phyloP scores from a whole-genome alignment of 2,888 invertebrate genomes.

The Chironomus tentans region DNA sequence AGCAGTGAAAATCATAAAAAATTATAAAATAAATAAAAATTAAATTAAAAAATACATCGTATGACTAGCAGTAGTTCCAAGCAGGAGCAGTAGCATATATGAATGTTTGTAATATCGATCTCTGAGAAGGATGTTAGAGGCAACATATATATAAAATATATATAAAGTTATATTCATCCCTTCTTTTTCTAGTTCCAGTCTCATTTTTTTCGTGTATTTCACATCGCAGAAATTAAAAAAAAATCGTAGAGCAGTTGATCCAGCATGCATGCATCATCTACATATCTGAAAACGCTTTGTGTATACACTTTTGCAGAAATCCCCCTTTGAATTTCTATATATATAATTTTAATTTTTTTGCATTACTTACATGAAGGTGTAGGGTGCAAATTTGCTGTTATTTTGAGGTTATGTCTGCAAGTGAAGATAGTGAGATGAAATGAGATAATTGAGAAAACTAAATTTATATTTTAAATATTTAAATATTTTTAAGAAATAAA shows the following conservation, averaged over 20 bases:
- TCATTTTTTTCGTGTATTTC: background rate
- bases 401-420: no score
- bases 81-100: background rate
- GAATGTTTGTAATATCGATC: slow-evolving; percentile 5
- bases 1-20: slow-evolving; percentile 3
- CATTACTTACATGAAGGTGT: background rate
- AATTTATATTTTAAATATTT: no score
- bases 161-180: slow-evolving; percentile 4
- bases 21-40: slow-evolving; percentile 26
- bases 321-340: background rate
- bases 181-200: background rate
- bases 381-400: background rate
- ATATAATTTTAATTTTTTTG: background rate
- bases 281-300: background rate
- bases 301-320: background rate
- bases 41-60: slow-evolving; percentile 26
- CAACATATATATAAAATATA: background rate
- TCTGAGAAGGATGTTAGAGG: slow-evolving; percentile 15
- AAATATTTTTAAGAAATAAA: no score
- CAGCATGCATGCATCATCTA: slow-evolving; percentile 24
- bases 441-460: no score
- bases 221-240: slow-evolving; percentile 22
- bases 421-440: no score
- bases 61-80: background rate
- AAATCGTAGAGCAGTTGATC: background rate